Evolutionary conservation across 1,140 invertebrate species (phyloP).

Genomic region (Epicauta chinensis): DNA sequence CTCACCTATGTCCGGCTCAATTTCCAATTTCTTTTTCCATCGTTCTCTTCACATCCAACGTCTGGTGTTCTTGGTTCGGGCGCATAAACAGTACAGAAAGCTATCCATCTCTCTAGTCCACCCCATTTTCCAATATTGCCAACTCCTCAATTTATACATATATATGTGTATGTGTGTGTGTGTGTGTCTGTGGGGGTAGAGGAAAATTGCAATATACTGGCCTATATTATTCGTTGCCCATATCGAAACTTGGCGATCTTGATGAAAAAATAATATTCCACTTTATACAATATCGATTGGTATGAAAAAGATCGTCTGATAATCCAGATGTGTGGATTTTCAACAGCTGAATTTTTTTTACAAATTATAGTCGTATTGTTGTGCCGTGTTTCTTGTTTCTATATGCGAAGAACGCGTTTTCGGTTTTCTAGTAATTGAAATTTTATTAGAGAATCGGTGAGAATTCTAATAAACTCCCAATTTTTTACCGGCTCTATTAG

Average conservation of each 20-base stretch:
- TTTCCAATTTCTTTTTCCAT: constrained; percentile 30
- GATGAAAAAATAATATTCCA: constrained; percentile 32
- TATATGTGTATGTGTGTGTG: background rate
- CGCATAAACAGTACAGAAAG: constrained; percentile 33
- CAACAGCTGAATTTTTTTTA: too few relatives aligned
- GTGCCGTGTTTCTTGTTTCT: too few relatives aligned
- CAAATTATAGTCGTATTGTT: too few relatives aligned
- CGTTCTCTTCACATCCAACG: constrained; percentile 10
- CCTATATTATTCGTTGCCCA: constrained; percentile 27
- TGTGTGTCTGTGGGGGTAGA: background rate
- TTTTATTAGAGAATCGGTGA: too few relatives aligned
- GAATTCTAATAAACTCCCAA: too few relatives aligned
- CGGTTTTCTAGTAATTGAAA: too few relatives aligned
- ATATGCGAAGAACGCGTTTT: too few relatives aligned
- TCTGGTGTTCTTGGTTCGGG: constrained; percentile 20
- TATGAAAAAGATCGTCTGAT: constrained; percentile 11
- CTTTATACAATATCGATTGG: constrained; percentile 22
- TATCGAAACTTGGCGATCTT: constrained; percentile 17
- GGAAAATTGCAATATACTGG: constrained; percentile 25
- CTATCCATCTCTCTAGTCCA: constrained; percentile 25
- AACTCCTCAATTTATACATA: background rate
- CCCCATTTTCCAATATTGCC: constrained; percentile 23
- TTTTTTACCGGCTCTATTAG: too few relatives aligned
- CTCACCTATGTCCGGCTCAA: constrained; percentile 27
- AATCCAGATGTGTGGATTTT: background rate